Evolutionary conservation across 2,113 vertebrate genomes (phyloP).

Genomic region (Cheirogaleus medius): DNA sequence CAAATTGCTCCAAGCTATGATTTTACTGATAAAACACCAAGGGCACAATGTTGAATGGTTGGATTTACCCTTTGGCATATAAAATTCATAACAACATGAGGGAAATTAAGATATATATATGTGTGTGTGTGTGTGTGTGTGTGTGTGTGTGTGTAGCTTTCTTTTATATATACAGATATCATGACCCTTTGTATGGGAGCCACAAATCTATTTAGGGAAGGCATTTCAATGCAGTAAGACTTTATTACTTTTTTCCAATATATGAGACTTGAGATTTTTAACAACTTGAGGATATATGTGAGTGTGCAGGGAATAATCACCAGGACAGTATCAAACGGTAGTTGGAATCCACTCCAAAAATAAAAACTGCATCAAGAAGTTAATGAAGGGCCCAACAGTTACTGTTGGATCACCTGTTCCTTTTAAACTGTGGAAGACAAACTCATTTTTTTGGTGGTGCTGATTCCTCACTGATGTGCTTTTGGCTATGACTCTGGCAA

Average conservation of each 20-base stretch:
- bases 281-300: neutral
- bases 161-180: neutral
- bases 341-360: neutral
- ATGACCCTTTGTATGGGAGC: neutral
- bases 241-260: neutral
- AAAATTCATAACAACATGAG: neutral
- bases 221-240: neutral
- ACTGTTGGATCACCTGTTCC: neutral
- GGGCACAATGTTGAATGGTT: neutral
- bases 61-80: neutral
- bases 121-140: no score
- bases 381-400: neutral
- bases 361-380: neutral
- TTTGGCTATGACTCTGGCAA: neutral
- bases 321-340: neutral
- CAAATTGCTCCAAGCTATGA: neutral
- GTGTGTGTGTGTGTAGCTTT: neutral
- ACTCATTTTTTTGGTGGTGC: neutral
- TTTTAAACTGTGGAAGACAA: conserved; percentile 7
- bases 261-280: neutral
- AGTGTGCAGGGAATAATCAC: neutral
- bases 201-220: neutral
- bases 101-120: neutral
- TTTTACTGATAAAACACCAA: conserved; percentile 1
- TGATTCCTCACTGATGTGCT: neutral